Percentiles rank a stretch among this genome's conserved stretches.
Evolutionary conservation across 2,113 vertebrate genomes (phyloP).

Genomic region (Sterna hirundo): DNA sequence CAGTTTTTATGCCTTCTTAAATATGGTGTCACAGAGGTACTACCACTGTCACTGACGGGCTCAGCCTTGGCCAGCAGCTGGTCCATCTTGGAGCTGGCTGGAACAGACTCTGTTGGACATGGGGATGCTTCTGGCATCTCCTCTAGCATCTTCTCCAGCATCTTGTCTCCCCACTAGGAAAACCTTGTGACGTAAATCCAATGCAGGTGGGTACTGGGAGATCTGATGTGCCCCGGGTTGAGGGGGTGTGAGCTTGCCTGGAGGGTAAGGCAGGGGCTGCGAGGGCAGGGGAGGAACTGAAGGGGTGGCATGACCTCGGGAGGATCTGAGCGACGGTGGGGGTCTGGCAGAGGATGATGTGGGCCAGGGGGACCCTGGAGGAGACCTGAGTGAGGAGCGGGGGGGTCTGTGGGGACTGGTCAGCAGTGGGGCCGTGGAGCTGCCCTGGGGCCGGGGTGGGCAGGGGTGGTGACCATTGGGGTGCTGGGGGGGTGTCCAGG

Average conservation of each 20-base stretch:
- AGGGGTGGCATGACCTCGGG: neutral
- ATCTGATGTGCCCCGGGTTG: neutral
- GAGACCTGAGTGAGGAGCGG: neutral
- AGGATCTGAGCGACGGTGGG: too few species aligned
- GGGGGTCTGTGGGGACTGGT: neutral
- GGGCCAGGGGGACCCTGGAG: neutral
- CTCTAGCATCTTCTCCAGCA: neutral
- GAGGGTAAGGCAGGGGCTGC: neutral
- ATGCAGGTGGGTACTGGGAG: too few species aligned
- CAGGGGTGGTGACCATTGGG: neutral
- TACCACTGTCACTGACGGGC: fast-evolving
- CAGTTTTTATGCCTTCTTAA: neutral
- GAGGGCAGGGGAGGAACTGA: neutral
- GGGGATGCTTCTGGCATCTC: neutral
- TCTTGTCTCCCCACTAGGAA: neutral
- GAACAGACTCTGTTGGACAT: neutral
- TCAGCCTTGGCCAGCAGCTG: neutral
- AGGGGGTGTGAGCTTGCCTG: neutral
- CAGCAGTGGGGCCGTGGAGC: neutral
- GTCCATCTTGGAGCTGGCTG: neutral
- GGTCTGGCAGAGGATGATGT: neutral
- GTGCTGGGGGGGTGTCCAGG: too few species aligned
- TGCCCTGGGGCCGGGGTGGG: neutral
- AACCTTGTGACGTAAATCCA: neutral
- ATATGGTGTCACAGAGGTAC: neutral